Evolutionary conservation across 1,140 invertebrate species (phyloP), one percentile per base, ranked within the genome.

Genomic region (Neotoxoptera formosana): DNA sequence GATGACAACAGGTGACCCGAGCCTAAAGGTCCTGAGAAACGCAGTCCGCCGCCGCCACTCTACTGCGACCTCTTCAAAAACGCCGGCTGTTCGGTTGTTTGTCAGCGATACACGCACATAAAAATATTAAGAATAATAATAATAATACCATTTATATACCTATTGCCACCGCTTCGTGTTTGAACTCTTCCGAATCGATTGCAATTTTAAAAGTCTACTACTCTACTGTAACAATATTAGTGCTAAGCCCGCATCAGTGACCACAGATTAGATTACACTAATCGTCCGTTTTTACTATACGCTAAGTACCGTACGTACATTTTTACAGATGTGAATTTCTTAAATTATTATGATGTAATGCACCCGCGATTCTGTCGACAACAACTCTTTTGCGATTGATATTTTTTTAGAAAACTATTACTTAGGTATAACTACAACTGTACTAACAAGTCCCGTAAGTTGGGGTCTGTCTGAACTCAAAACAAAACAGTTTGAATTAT

Each of bases 21-120:
- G 21, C 34, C 21, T 14, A 89, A 36, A 89, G 87, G 87, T 89
- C 87, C 87, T 89, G 87, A 89, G 87, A 89, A 89, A 89, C 51
- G 17, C 11, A 1, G 87, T 47, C 30, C 47, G 30, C 34, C n/a
- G 2, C 51, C 3, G 4, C 7, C 21, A 36, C 34, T 36, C 21
- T 89, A 21, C 48, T 45, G 23, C 41, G 34, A 53, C 87, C 20
- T 34, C 7, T 36, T 53, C n/a, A 30, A n/a, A 48, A 87, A 48
- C 14, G 47, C 47, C 86, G 45, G 86, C n/a, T 87, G 47, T 51
- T 87, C 47, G 30, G 20, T n/a, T 87, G 86, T n/a, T 51, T 86
- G 45, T 47, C 84, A 47, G 45, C 11, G 30, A 45, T 25, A n/a
- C 41, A 45, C n/a, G n/a, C 41, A 86, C 30, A 11, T 45, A 86